Base-by-base conservation (phyloP, 2,888 invertebrate species). In the Aelia acuminata region DNA sequence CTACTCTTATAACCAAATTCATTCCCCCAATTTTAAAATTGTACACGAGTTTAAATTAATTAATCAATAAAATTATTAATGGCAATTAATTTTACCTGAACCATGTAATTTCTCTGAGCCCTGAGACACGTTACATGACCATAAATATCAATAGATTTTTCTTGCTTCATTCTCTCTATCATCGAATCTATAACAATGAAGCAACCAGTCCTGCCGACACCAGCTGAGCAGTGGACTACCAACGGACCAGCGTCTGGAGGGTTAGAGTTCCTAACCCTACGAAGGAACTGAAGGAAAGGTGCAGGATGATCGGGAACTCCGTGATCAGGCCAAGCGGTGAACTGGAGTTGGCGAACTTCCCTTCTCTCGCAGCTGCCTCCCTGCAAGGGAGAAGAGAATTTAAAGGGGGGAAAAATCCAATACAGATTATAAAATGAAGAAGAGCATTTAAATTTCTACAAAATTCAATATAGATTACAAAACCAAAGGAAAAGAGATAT, bases 261-360 rank as follows among this genome's bases (percentile, higher is more conserved):
- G 49, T 90, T 90, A 20, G 88, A 87, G 31, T 87, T 85, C 48
- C 90, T 88, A 26, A 90, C 90, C 31, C 99, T 95, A 88, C 98
- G 95, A 91, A 99, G 94, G 93, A 99, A 99, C 93, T 99, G 98
- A 90, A 99, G 94, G 93, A 99, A 98, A 0, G 99, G 99, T 0
- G 99, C 99, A 0, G 99, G 99, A 93, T 99, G 98, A 92, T 99
- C 99, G 3, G 99, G 99, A 5, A 99, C 99, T 3, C 97, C 99
- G 92, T 99, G 99, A 93, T 99, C 99, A 1, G 99, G 99, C 99
- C 99, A 99, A 8, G 99, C 99, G 0, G 99, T 99, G 92, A 99
- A 99, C 93, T 99, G 99, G 91, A 99, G 94, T 92, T 99, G 99
- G 91, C 98, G 97, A 88, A 99, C 96, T 92, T 99, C 99, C 1